Percentiles rank a stretch among this genome's conserved stretches.
These are phyloP conservation scores for Sylvilagus bachmani DNA, from an alignment of 2,113 vertebrate species.

Conservation along the genomic window DNA sequence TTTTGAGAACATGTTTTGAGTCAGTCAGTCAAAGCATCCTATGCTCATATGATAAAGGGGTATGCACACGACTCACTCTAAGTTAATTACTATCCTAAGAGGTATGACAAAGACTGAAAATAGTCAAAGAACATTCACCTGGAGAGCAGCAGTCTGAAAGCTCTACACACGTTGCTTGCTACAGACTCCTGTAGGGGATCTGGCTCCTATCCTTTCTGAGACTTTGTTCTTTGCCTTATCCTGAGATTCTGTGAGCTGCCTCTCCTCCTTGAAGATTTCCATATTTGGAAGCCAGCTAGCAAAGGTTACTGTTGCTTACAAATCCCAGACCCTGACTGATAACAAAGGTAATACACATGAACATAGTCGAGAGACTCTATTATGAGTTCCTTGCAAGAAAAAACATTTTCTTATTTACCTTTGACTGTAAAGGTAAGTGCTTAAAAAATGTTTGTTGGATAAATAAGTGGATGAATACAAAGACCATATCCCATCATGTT, in stretches of 20 bases:
- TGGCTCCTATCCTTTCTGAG: not conserved
- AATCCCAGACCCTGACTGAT: not conserved
- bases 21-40: not conserved
- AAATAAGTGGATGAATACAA: not conserved
- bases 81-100: not conserved
- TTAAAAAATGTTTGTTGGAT: slow-evolving; percentile 28
- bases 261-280: not conserved
- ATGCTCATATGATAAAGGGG: not conserved
- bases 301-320: slow-evolving; percentile 28
- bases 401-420: not conserved
- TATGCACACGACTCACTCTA: not conserved
- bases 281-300: not conserved
- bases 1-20: not conserved
- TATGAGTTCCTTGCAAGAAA: not conserved
- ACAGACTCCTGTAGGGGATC: not conserved
- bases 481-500: not conserved
- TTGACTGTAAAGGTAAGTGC: not conserved
- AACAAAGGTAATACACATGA: not conserved
- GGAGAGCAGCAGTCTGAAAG: not conserved
- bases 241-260: not conserved
- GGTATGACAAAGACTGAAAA: not conserved
- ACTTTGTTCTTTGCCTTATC: not conserved
- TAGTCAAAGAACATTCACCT: not conserved
- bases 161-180: not conserved
- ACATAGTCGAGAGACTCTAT: not conserved